Base-by-base conservation (phyloP, 64 coral and sea anemone genomes). In the Montipora cactus region DNA sequence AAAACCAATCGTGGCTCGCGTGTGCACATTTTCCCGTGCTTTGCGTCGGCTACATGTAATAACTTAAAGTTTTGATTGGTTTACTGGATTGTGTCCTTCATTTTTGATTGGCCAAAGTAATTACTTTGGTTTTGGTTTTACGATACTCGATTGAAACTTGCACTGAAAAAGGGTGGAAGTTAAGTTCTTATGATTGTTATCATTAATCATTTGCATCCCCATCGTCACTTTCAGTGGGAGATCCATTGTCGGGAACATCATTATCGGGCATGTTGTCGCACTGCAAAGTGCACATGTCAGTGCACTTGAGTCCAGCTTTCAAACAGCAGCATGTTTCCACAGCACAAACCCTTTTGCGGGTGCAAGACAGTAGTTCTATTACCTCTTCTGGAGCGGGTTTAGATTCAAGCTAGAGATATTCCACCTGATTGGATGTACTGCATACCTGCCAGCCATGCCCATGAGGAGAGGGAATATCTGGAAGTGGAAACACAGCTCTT, bases 311-410 rank as follows among this genome's bases (percentile, higher is more conserved):
- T 14, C 85, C 92, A 44, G 44, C 85, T 78, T 87, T 94, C 11
- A 88, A 80, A 52, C 83, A 37, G 77, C 92, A 88, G 59, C 84
- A 94, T 74, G 44, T 94, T 78, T 88, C 61, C 8, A 94, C 62
- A 21, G 77, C 74, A 87, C 86, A 94, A 22, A 55, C 47, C 14
- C 64, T 45, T 52, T 78, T 79, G 55, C 74, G 86, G 2, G 49
- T 92, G 70, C 72, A 92, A 18, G 61, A 88, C 19, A 88, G 83
- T 21, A 93, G 75, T 25, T 93, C 75, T 9, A 88, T 67, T 18
- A 94, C 92, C 87, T 94, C 92, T 45, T 89, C 78, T 21, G 93
- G 93, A n/a, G 87, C 87, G 61, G 87, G 87, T 53, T 59, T 94
- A 76, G 87, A 94, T 75, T 80, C 80, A 67, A 94, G 44, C 79